phyloP scores from a whole-genome alignment of 2,797 vertebrate species.

The Garrulus glandarius region DNA sequence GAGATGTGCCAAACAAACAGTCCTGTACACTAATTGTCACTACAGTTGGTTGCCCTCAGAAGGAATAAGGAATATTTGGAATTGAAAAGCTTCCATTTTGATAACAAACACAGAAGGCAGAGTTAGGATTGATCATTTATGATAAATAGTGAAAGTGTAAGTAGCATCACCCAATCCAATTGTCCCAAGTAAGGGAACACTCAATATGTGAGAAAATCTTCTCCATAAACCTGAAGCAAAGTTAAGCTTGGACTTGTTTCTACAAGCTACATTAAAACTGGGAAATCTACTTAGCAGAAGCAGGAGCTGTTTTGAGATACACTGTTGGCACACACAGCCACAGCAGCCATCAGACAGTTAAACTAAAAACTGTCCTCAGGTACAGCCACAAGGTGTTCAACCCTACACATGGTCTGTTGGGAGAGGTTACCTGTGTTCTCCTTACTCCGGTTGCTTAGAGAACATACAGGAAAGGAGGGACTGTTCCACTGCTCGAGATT shows the following conservation, averaged over 20 bases:
- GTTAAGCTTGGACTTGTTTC: neutral
- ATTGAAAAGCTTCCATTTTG: neutral
- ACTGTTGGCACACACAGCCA: fast-evolving
- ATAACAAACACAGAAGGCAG: neutral
- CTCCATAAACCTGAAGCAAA: neutral
- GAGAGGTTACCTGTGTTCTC: neutral
- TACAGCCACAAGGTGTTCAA: neutral
- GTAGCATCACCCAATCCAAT: neutral
- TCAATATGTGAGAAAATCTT: neutral
- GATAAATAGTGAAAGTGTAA: neutral
- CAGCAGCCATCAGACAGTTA: too few species aligned
- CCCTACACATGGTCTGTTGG: fast-evolving
- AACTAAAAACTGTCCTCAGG: neutral
- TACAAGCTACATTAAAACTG: neutral
- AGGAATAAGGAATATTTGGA: neutral
- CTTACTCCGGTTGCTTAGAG: neutral
- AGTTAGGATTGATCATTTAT: neutral
- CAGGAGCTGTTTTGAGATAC: neutral
- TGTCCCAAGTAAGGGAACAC: neutral
- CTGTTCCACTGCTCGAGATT: neutral
- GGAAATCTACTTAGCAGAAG: neutral
- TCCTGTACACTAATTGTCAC: neutral
- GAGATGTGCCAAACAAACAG: neutral
- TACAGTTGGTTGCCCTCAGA: neutral
- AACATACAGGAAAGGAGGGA: neutral